Evolutionary conservation across 1,140 invertebrate genomes (phyloP), one percentile per base, ranked within the genome.

Genomic region (Drosophila watanabei): DNA sequence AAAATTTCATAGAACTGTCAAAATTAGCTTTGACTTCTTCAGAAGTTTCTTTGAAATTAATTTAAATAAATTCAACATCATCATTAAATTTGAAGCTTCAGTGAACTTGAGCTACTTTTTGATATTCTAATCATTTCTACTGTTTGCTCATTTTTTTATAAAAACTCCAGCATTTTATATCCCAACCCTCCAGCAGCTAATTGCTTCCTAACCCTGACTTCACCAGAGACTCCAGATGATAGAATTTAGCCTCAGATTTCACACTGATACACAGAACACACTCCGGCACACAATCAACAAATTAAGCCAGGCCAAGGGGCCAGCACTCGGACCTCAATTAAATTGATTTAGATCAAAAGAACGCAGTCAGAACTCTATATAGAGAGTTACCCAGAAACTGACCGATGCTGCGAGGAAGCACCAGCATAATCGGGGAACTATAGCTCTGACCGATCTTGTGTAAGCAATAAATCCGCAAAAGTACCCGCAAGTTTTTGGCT

Each of bases 301-400:
- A 83, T 87, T 82, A 82, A 77, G 80, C 43, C 66, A 18, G 83
- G 83, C 71, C 69, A 78, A 79, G 73, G 69, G 69, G 69, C 60
- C 75, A 69, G 46, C 37, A 65, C 63, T 78, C 58, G 84, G 86
- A 85, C 81, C 85, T 76, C 85, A 89, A 89, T 89, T 89, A 89
- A 89, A 89, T 89, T 89, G 85, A 89, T 89, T 89, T 89, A 83
- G 82, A 85, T 83, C 84, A 82, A 63, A 49, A n/a, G 24, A 57
- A 39, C 33, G 5, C 18, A 77, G 84, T 18, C 61, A 57, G 57
- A 64, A 54, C 68, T 71, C 62, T 56, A 41, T 43, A 41, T 28
- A 16, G 48, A 45, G 48, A 45, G 48, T 71, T 56, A 33, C 64
- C 49, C 49, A 32, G 49, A 54, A 45, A 45, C 60, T 79, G 75